Evolutionary conservation across 2,113 vertebrate genomes (phyloP), one percentile per base, ranked within the genome.

Genomic region (Ptilorrhoa leucosticta): DNA sequence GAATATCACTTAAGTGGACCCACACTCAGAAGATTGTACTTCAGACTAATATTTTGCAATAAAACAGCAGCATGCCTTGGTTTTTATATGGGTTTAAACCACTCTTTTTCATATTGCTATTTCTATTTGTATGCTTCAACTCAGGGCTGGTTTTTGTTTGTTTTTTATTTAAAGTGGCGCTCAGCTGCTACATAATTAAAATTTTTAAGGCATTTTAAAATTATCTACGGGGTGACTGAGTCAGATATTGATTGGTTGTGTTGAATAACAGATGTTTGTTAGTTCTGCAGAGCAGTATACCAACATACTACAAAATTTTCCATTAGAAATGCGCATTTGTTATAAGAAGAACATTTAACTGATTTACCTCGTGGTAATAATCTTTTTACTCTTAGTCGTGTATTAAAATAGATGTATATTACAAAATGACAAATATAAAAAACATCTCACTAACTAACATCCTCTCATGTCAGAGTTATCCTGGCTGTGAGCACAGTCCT

Each of bases 321-420:
- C 31, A 9, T 61, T 78, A 79, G 73, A 71, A 72, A 72, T 53
- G 23, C 8, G 10, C 40, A 57, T 57, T 79, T 82, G 11, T 54
- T 84, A 18, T 31, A 89, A 71, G 75, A 84, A 66, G 63, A 89
- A 68, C 44, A 78, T 82, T 71, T 91, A 95, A 91, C 57, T 82
- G 26, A 64, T 89, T 93, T 84, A 71, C 40, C 23, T 53, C 24
- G 22, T 45, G 65, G 37, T 60, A 63, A 73, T 92, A 78, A 10
- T 3, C 75, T 70, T 65, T 86, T 91, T 40, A 54, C 13, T 86
- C 44, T 82, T 66, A 68, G 45, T 89, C 64, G 69, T 48, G 27
- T 37, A 79, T 79, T 94, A 94, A 96, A 93, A 89, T 60, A 76
- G 37, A 94, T 69, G 14, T 56, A 76, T 91, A 82, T 93, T 87